These are phyloP conservation scores for Apis dorsata DNA, from an alignment of 1,140 invertebrate species.

Conservation along the genomic window DNA sequence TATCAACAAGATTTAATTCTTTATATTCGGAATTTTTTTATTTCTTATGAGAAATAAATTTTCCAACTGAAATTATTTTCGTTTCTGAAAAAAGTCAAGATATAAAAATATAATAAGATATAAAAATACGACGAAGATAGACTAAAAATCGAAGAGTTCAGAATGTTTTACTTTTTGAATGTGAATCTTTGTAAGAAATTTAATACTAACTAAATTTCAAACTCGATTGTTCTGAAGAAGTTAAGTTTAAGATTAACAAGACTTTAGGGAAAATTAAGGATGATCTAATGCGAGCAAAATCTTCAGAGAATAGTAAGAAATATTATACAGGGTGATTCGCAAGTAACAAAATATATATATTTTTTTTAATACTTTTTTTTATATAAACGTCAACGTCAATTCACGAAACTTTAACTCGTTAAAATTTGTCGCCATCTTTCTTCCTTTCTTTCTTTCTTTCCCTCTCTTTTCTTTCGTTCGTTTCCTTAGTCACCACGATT, in stretches of 20 bases:
- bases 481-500: conserved; percentile 26
- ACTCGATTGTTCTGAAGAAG: background rate
- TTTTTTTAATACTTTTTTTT: background rate
- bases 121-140: background rate
- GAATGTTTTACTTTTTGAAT: background rate
- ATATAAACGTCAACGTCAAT: background rate
- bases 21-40: no score
- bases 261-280: no score
- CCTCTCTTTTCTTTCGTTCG: background rate
- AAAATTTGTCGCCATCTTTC: background rate
- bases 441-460: background rate
- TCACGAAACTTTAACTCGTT: background rate
- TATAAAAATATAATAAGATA: no score
- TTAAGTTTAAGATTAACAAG: background rate
- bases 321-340: background rate
- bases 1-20: no score
- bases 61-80: no score
- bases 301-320: background rate
- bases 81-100: no score
- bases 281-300: background rate
- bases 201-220: background rate
- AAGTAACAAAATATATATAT: background rate
- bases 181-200: background rate
- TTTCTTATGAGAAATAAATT: no score
- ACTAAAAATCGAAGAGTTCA: background rate